phyloP scores from a whole-genome alignment of 2,888 invertebrate species.

The Mimas tiliae region DNA sequence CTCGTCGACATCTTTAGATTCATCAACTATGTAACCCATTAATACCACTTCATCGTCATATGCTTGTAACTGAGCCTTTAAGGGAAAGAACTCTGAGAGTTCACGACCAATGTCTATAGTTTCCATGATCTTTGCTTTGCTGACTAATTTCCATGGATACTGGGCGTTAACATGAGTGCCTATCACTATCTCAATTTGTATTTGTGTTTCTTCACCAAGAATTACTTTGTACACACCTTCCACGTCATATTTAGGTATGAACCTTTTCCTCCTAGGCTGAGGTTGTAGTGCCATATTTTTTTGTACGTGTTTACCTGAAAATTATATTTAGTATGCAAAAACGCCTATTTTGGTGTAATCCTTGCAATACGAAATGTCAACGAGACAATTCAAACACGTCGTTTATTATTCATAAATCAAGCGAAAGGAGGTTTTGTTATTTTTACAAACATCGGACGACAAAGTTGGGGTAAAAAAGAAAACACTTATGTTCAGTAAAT shows the following conservation, averaged over 20 bases:
- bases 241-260: constrained; percentile 79
- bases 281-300: constrained; percentile 50
- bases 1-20: constrained; percentile 86
- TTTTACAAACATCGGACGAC: neutral
- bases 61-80: constrained; percentile 67
- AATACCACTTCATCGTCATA: constrained; percentile 78
- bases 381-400: neutral
- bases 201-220: constrained; percentile 84
- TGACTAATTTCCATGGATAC: constrained; percentile 89
- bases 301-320: constrained; percentile 53
- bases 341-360: neutral
- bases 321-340: constrained; percentile 29
- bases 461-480: neutral
- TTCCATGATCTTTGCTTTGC: constrained; percentile 86
- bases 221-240: constrained; percentile 83
- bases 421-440: constrained; percentile 1
- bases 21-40: constrained; percentile 88
- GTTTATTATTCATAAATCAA: neutral
- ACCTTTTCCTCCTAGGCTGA: constrained; percentile 69
- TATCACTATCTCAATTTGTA: constrained; percentile 86
- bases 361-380: constrained; percentile 3
- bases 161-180: constrained; percentile 89
- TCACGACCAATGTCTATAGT: constrained; percentile 85
- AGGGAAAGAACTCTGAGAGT: constrained; percentile 69
- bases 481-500: neutral